phyloP scores from a whole-genome alignment of 2,888 invertebrate genomes.

The Scaptomyza flava region DNA sequence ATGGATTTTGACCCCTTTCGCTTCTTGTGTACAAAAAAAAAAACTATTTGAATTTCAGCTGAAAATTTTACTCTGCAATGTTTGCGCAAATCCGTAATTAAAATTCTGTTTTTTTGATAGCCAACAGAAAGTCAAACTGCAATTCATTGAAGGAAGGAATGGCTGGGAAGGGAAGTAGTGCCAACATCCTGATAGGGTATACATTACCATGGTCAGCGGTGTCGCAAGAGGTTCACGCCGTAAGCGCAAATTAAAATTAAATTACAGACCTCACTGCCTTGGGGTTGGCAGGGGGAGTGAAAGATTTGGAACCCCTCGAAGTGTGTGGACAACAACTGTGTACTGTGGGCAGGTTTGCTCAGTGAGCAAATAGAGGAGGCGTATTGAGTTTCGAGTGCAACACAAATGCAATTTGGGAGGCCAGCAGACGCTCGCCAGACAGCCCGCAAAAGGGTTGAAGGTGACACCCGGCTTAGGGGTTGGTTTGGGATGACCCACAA shows the following conservation, averaged over 20 bases:
- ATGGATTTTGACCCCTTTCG: conserved; percentile 3
- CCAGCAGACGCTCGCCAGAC: conserved; percentile 54
- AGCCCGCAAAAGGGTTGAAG: conserved; percentile 21
- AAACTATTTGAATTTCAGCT: conserved; percentile 38
- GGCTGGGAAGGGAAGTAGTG: background rate
- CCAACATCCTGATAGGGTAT: conserved; percentile 35
- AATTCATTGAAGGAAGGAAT: conserved; percentile 42
- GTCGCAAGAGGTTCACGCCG: conserved; percentile 66
- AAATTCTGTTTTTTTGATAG: conserved; percentile 38
- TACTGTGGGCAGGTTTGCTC: conserved; percentile 28
- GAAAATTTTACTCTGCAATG: conserved; percentile 40
- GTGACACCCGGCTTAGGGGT: conserved; percentile 13
- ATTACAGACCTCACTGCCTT: conserved; percentile 64
- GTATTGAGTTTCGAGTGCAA: conserved; percentile 64
- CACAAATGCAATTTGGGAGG: conserved; percentile 38
- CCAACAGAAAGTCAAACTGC: conserved; percentile 44
- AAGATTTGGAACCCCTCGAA: background rate
- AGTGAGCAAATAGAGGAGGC: conserved; percentile 42
- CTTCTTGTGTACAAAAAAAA: conserved; percentile 5
- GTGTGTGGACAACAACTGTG: background rate
- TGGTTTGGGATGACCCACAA: conserved; percentile 57
- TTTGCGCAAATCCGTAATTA: conserved; percentile 69
- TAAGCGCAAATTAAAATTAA: conserved; percentile 66
- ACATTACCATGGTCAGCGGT: conserved; percentile 55
- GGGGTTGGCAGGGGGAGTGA: background rate